Evolutionary conservation across 2,113 vertebrate species (phyloP), one percentile per base, ranked within the genome.

Genomic region (Madoqua kirkii): DNA sequence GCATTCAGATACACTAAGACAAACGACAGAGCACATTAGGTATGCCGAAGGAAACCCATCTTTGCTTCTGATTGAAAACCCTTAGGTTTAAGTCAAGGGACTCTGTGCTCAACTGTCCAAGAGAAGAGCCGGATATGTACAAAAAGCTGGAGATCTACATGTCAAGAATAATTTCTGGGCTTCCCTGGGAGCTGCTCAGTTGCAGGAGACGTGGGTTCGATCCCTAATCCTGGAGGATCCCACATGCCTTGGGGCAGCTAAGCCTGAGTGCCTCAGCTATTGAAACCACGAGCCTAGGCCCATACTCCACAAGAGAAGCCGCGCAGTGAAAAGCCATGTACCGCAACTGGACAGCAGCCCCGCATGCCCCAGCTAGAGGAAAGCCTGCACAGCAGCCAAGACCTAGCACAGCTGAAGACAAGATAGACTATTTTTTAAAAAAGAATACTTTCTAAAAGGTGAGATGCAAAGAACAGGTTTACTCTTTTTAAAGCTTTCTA

Each of bases 401-500:
- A 76, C 2, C 71, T 12, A 43, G 36, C 71, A 27, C 6, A 25
- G 36, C 1, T 76, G 40, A 25, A 76, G 27, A 43, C 25, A 14
- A 74, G 21, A 13, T 67, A 21, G 11, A 36, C 11, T 36, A 21
- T 40, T 74, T 23, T 71, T 74, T 25, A 13, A 74, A 74, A 74
- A 40, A 54, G 25, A 14, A 27, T 45, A 71, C 15, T 52, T 81
- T 59, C 89, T 86, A 89, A 88, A 94, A 79, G 43, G 8, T 23
- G 31, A 90, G 25, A 0, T 29, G 59, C 14, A n/a, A 84, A 45
- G 33, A 93, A 57, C 12, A 89, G 62, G 14, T 84, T 86, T 74
- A 84, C 21, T 71, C 15, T 67, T 97, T 57, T 36, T 43, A 76
- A 83, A 87, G 36, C 52, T 91, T 96, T 93, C 83, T 84, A 87